These are phyloP conservation scores for Motacilla tschutschensis DNA, from an alignment of 2,113 vertebrate genomes.

Conservation along the genomic window DNA sequence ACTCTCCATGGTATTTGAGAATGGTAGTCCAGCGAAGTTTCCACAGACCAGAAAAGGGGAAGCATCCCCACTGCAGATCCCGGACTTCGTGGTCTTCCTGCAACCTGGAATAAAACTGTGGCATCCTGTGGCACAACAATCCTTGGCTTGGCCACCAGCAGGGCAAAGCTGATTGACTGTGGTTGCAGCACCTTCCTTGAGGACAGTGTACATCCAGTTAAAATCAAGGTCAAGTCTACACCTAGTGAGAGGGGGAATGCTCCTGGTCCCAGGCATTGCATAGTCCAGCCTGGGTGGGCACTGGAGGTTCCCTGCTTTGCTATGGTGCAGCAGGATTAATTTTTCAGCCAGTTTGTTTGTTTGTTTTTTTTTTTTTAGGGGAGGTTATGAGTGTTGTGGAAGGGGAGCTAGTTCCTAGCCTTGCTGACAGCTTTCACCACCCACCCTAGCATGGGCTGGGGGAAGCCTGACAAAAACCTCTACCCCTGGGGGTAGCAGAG, in stretches of 20 bases:
- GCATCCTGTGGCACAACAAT: background rate
- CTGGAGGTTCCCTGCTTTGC: background rate
- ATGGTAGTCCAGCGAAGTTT: background rate
- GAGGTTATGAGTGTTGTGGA: background rate
- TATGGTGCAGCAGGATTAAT: background rate
- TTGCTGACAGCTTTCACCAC: background rate
- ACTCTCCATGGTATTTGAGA: background rate
- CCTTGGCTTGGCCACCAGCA: background rate
- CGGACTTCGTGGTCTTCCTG: background rate
- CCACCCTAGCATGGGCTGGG: background rate
- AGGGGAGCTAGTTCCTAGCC: background rate
- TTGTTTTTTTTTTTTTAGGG: too few relatives aligned
- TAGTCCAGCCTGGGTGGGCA: too few relatives aligned
- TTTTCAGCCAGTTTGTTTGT: background rate
- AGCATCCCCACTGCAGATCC: background rate
- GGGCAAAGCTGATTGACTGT: background rate
- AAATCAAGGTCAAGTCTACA: background rate
- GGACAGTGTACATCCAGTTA: background rate
- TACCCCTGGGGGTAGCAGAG: background rate
- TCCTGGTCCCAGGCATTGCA: background rate
- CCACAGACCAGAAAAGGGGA: background rate
- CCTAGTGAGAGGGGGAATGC: background rate
- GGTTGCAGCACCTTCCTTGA: background rate
- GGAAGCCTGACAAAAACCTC: background rate
- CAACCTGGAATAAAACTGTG: background rate